phyloP scores from a whole-genome alignment of 2,113 vertebrate genomes.

The Halcyon malimbica region DNA sequence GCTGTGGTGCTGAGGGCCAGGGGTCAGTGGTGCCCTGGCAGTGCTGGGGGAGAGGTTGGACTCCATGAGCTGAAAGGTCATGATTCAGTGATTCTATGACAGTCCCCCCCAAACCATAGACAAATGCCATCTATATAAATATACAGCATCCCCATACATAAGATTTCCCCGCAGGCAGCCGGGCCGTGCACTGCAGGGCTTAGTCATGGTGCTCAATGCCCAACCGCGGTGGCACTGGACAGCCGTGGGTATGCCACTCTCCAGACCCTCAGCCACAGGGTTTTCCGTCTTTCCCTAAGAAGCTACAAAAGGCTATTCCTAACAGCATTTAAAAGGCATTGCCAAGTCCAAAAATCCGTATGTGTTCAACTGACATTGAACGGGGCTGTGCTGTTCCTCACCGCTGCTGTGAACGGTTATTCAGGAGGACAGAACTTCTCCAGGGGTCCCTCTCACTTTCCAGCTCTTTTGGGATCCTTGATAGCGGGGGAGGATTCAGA shows the following conservation, averaged over 20 bases:
- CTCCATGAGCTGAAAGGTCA: neutral
- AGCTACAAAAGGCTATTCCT: neutral
- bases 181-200: too few relatives aligned
- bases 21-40: too few relatives aligned
- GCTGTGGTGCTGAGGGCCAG: neutral
- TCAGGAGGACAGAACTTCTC: neutral
- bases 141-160: neutral
- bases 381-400: accelerated
- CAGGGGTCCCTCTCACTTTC: neutral
- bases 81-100: too few relatives aligned
- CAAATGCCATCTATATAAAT: neutral
- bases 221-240: accelerated
- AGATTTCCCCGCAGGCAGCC: too few relatives aligned
- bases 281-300: neutral
- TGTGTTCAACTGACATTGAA: neutral
- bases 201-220: neutral
- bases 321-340: neutral
- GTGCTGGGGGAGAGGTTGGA: neutral
- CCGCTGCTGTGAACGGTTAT: accelerated
- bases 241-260: accelerated
- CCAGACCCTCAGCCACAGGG: accelerated
- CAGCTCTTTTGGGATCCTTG: neutral
- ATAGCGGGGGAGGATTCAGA: neutral
- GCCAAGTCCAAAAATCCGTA: neutral
- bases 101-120: neutral